A percentile compares a stretch with the other conserved stretches of the same genome.
These are phyloP conservation scores for Rambutsinella grinnellia DNA, from an alignment of 2,888 invertebrate genomes.

Conservation along the genomic window DNA sequence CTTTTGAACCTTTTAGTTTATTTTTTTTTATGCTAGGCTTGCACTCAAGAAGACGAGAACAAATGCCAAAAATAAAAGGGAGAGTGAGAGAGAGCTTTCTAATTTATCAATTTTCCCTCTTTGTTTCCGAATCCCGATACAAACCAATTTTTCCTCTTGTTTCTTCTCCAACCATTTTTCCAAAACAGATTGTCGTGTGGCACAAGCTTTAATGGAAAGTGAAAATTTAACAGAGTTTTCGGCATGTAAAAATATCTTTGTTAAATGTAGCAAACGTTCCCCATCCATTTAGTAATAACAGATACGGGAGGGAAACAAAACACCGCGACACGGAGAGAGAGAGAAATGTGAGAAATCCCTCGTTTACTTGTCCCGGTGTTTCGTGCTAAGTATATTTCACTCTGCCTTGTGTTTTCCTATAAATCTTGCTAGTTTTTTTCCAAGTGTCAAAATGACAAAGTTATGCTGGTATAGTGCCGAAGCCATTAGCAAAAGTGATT, in stretches of 20 bases:
- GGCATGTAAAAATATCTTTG: not conserved
- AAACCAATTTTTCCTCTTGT: not conserved
- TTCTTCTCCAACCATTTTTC: not conserved
- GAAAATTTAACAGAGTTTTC: conserved; percentile 1
- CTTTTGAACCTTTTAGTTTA: too few relatives aligned
- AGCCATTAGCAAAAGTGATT: conserved; percentile 50
- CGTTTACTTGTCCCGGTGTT: not conserved
- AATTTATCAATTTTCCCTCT: conserved; percentile 46
- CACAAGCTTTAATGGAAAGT: not conserved
- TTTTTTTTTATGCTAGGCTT: too few relatives aligned
- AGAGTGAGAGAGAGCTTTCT: conserved; percentile 18
- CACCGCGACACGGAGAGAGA: too few relatives aligned
- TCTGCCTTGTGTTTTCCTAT: conserved; percentile 15
- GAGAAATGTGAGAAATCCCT: too few relatives aligned
- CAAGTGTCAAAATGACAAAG: conserved; percentile 54
- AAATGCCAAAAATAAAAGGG: conserved; percentile 28
- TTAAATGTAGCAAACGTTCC: too few relatives aligned
- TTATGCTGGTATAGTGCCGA: conserved; percentile 47
- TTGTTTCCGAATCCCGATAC: conserved; percentile 1
- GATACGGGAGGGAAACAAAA: too few relatives aligned
- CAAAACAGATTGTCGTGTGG: not conserved
- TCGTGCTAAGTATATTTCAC: not conserved
- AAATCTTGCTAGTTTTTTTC: conserved; percentile 49
- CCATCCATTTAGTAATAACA: too few relatives aligned
- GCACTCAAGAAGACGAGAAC: not conserved